Percentiles rank a stretch among this genome's conserved stretches.
Evolutionary conservation across 2,888 invertebrate species (phyloP).

Genomic region (Drosophila algonquin): DNA sequence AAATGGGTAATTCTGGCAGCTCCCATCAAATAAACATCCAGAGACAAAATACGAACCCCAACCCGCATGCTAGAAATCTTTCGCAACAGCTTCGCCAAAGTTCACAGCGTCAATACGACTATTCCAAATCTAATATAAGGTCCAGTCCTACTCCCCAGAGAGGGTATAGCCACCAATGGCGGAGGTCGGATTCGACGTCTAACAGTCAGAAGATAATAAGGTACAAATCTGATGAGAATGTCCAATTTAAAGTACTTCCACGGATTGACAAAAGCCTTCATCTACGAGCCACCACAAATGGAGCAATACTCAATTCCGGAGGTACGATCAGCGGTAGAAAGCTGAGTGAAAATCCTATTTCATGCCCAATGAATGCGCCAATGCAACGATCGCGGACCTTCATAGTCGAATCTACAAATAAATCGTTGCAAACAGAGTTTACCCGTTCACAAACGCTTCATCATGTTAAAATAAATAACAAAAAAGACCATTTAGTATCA

Average conservation of each 20-base stretch:
- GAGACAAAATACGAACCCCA: conserved; percentile 56
- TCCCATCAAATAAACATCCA: conserved; percentile 67
- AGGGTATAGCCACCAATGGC: conserved; percentile 46
- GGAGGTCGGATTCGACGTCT: conserved; percentile 46
- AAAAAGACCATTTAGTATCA: conserved; percentile 42
- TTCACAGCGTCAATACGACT: conserved; percentile 34
- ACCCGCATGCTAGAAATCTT: conserved; percentile 58
- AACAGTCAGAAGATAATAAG: conserved; percentile 33
- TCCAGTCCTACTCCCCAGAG: conserved; percentile 30
- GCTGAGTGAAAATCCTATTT: conserved; percentile 24
- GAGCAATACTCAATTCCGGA: conserved; percentile 91
- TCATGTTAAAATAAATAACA: conserved; percentile 41
- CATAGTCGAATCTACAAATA: conserved; percentile 45
- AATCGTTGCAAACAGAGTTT: conserved; percentile 38
- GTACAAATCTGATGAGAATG: conserved; percentile 29
- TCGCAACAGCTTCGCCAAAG: conserved; percentile 38
- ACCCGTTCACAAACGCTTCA: conserved; percentile 65
- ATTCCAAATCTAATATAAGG: conserved; percentile 31
- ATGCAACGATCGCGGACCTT: conserved; percentile 69
- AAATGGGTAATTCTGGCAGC: conserved; percentile 81
- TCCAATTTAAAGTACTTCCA: conserved; percentile 87
- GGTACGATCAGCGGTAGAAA: conserved; percentile 92
- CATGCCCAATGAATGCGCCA: conserved; percentile 16
- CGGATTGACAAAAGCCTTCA: conserved; percentile 86
- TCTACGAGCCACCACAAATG: conserved; percentile 92